Percentiles rank a stretch among this genome's conserved stretches.
Conservation (phyloP, 2,888 invertebrate genomes). For the Timema cristinae region DNA sequence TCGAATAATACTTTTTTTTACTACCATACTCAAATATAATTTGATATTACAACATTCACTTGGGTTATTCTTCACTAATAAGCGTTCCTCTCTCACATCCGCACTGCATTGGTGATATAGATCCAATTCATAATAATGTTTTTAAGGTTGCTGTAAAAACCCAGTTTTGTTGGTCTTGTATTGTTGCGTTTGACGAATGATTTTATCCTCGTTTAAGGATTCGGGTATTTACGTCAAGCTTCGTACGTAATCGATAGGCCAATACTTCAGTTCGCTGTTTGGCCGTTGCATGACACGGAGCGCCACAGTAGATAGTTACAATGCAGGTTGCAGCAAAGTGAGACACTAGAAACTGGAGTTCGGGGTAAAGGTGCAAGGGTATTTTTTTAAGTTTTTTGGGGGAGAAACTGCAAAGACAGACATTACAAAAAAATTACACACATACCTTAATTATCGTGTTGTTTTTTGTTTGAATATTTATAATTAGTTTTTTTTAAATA, state of each 20-base stretch:
- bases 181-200: too few relatives aligned
- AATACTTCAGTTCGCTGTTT: slow-evolving; percentile 19
- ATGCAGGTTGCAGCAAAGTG: slow-evolving; percentile 30
- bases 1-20: too few relatives aligned
- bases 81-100: too few relatives aligned
- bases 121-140: too few relatives aligned
- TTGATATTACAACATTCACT: too few relatives aligned
- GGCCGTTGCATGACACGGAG: slow-evolving; percentile 27
- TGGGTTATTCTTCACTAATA: too few relatives aligned
- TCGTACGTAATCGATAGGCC: slow-evolving; percentile 25
- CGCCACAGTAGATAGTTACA: slow-evolving; percentile 29
- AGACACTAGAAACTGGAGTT: slow-evolving; percentile 22
- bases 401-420: not conserved
- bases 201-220: not conserved
- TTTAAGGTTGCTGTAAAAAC: too few relatives aligned
- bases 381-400: slow-evolving; percentile 16
- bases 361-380: slow-evolving; percentile 12
- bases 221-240: slow-evolving; percentile 19
- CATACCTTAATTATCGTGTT: not conserved
- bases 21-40: too few relatives aligned
- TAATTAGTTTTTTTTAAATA: not conserved
- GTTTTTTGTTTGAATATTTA: not conserved
- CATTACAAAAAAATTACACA: too few relatives aligned
- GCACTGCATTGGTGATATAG: too few relatives aligned
- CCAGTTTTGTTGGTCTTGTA: too few relatives aligned